Percentiles rank a stretch among this genome's conserved stretches.
Conservation (phyloP, 2,888 invertebrate genomes). For the Trissolcus japonicus region DNA sequence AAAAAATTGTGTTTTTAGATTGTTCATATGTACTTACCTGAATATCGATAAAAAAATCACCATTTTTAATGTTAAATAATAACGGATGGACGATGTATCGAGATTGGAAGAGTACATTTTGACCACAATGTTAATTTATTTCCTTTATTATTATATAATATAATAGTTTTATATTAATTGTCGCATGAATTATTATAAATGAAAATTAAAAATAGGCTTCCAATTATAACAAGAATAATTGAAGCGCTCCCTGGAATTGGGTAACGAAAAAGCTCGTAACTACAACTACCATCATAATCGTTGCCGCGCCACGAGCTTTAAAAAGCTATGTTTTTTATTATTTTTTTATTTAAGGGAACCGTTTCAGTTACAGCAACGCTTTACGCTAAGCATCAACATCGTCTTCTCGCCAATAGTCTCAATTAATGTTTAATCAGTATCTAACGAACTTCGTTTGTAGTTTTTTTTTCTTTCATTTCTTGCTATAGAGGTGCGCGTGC, state of each 20-base stretch:
- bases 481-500: constrained; percentile 54
- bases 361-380: constrained; percentile 66
- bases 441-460: constrained; percentile 43
- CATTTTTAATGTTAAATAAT: no score
- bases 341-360: constrained; percentile 61
- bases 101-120: constrained; percentile 38
- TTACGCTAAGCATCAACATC: constrained; percentile 62
- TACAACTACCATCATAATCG: constrained; percentile 48
- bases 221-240: constrained; percentile 72
- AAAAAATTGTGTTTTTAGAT: no score
- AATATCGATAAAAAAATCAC: no score
- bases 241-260: constrained; percentile 69
- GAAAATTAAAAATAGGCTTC: constrained; percentile 73
- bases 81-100: no score
- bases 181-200: constrained; percentile 72
- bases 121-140: constrained; percentile 66
- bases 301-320: constrained; percentile 61
- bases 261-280: constrained; percentile 58
- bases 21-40: no score
- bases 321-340: constrained; percentile 39
- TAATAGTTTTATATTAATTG: constrained; percentile 71
- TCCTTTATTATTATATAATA: constrained; percentile 73
- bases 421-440: constrained; percentile 46
- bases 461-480: constrained; percentile 18
- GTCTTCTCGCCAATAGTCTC: constrained; percentile 53